Evolutionary conservation across 2,888 invertebrate genomes (phyloP).

Genomic region (Stenodera caucasica): DNA sequence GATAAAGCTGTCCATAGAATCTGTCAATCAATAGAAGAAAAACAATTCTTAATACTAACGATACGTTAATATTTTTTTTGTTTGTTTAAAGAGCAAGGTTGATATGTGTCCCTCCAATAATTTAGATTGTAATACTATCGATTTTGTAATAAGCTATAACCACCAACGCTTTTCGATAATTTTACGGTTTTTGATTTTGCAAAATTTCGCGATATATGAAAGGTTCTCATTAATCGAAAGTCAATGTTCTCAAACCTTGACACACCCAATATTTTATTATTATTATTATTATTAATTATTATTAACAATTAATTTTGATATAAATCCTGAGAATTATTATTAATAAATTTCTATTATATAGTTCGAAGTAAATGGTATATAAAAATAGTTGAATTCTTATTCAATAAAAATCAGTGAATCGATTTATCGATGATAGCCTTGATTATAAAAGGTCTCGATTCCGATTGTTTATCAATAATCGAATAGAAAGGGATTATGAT

Average conservation of each 20-base stretch:
- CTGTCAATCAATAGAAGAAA: slow-evolving; percentile 57
- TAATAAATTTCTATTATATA: too few species aligned
- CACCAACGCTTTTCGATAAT: background rate
- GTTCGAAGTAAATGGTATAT: too few species aligned
- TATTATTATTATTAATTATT: background rate
- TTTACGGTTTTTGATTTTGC: background rate
- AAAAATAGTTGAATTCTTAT: too few species aligned
- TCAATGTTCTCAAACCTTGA: slow-evolving; percentile 33
- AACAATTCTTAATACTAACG: slow-evolving; percentile 23
- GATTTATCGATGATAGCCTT: background rate
- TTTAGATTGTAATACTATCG: too few species aligned
- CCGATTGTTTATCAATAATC: too few species aligned
- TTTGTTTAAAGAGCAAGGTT: slow-evolving; percentile 29
- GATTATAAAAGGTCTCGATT: background rate
- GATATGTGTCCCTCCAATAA: too few species aligned
- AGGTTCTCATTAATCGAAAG: slow-evolving; percentile 26
- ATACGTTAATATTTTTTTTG: background rate
- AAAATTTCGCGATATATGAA: background rate
- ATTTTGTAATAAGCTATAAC: background rate
- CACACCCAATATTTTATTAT: slow-evolving; percentile 22
- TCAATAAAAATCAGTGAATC: too few species aligned
- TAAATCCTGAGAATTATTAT: too few species aligned
- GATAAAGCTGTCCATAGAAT: slow-evolving; percentile 90
- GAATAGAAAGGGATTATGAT: too few species aligned
- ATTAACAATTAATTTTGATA: too few species aligned